phyloP scores from a whole-genome alignment of 2,113 vertebrate genomes.

The Poeciliopsis turrubarensis region DNA sequence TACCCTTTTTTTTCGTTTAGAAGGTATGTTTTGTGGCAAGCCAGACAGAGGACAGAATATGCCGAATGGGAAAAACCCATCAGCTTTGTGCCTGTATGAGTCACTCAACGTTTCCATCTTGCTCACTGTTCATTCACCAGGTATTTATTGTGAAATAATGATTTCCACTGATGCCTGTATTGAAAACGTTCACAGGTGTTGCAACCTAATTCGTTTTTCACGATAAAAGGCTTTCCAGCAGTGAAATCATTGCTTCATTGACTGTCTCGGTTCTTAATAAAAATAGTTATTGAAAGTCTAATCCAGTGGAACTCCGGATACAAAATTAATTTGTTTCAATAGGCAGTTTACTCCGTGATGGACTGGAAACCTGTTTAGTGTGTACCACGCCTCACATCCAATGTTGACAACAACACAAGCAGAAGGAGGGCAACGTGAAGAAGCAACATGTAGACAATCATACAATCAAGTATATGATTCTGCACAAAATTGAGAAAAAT shows the following conservation, averaged over 20 bases:
- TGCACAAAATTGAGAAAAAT: no score
- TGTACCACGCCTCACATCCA: no score
- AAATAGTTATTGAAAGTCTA: background rate
- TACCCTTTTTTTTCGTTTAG: background rate
- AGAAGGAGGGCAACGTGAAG: no score
- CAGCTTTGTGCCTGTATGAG: slow-evolving; percentile 19
- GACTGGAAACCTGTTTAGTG: no score
- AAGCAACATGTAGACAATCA: no score
- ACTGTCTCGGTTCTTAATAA: background rate
- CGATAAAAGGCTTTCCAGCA: background rate
- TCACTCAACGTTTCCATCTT: slow-evolving; percentile 11
- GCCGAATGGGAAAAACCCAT: slow-evolving; percentile 30
- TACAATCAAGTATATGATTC: no score
- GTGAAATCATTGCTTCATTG: background rate
- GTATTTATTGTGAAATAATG: slow-evolving; percentile 1
- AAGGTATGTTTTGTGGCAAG: background rate
- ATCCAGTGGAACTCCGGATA: background rate
- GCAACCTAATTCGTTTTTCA: background rate
- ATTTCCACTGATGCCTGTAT: slow-evolving; percentile 2
- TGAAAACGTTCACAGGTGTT: slow-evolving; percentile 1
- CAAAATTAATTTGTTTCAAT: background rate
- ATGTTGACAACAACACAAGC: no score
- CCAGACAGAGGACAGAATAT: slow-evolving; percentile 43
- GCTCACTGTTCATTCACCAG: slow-evolving; percentile 41
- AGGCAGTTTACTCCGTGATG: background rate